Evolutionary conservation across 2,113 vertebrate species (phyloP).

Genomic region (Noctilio leporinus): DNA sequence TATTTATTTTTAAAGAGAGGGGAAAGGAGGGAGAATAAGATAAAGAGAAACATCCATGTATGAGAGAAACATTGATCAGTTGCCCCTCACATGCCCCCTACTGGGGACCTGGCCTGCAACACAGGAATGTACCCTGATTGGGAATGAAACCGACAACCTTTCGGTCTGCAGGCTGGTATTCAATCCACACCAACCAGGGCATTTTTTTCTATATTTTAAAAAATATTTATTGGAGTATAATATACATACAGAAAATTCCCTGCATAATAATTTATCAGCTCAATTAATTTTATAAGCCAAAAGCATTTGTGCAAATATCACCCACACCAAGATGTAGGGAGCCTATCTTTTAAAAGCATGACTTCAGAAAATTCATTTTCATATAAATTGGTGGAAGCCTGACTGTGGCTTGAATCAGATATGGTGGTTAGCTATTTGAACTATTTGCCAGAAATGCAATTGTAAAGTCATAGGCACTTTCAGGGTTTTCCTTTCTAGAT

Average conservation of each 20-base stretch:
- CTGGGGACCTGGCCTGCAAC: too few species aligned
- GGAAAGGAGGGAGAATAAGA: too few species aligned
- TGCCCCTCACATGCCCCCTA: too few species aligned
- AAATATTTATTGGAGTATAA: neutral
- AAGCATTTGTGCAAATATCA: neutral
- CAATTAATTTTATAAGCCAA: neutral
- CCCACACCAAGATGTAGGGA: neutral
- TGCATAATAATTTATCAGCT: neutral
- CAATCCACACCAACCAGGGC: too few species aligned
- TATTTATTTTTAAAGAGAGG: too few species aligned
- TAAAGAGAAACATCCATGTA: too few species aligned
- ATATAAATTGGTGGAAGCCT: neutral
- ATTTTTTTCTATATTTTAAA: neutral
- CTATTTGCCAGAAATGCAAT: neutral
- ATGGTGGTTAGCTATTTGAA: slow-evolving; percentile 23
- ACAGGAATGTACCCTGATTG: too few species aligned
- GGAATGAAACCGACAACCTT: too few species aligned
- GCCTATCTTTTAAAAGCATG: neutral
- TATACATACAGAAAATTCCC: neutral
- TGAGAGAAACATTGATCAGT: too few species aligned
- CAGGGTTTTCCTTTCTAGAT: neutral
- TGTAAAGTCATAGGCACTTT: neutral
- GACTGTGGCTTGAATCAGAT: neutral
- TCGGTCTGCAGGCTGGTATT: too few species aligned
- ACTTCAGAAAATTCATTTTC: neutral